A percentile compares a stretch with the other conserved stretches of the same genome.
Conservation (phyloP, 2,797 vertebrate species). For the Rhynchonycteris naso region DNA sequence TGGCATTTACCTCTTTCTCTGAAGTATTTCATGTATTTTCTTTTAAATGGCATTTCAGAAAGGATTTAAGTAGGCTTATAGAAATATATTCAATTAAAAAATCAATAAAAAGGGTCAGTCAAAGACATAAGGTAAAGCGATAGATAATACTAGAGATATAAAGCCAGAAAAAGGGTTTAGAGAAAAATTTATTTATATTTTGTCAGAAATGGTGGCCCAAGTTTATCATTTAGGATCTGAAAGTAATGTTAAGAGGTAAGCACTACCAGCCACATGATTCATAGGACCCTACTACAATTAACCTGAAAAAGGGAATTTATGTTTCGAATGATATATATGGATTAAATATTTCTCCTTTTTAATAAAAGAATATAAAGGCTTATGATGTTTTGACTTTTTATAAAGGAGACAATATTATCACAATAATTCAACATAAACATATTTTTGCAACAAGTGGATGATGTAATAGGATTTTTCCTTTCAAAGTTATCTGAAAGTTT, state of each 20-base stretch:
- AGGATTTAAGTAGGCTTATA: not conserved
- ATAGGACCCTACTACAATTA: not conserved
- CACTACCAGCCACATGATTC: not conserved
- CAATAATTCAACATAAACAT: not conserved
- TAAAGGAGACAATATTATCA: not conserved
- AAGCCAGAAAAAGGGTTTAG: not conserved
- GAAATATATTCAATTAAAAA: slow-evolving; percentile 44
- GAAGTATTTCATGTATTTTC: not conserved
- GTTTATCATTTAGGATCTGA: not conserved
- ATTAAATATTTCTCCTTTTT: not conserved
- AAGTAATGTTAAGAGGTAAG: not conserved
- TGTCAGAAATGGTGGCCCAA: not conserved
- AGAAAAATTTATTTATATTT: not conserved
- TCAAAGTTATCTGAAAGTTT: not conserved
- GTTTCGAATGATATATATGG: not conserved
- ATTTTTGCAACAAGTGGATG: not conserved
- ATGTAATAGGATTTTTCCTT: not conserved
- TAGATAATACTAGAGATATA: not conserved
- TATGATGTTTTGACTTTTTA: not conserved
- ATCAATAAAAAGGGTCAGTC: not conserved
- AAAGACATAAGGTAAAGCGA: slow-evolving; percentile 4
- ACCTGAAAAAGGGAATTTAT: not conserved
- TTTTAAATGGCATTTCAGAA: slow-evolving; percentile 10
- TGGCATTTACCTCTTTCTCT: not conserved
- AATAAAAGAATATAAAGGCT: not conserved